Percentiles rank a stretch among this genome's conserved stretches.
phyloP scores from a whole-genome alignment of 2,113 vertebrate species.

The Hypomesus transpacificus region DNA sequence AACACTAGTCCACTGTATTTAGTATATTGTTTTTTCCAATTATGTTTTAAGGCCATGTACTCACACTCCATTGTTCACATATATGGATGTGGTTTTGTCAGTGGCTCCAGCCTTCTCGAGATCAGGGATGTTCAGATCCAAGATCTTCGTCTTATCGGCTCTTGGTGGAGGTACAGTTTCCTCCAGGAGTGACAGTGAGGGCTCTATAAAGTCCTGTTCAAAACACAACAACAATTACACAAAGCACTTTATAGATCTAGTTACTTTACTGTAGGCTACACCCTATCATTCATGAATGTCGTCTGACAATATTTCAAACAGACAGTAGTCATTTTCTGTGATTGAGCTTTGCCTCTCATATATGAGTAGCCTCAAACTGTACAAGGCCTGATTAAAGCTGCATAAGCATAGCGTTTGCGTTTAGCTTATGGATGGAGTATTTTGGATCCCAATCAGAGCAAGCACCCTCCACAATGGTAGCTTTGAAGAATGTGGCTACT shows the following conservation, averaged over 20 bases:
- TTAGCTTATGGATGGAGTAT: background rate
- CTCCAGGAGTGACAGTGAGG: conserved; percentile 31
- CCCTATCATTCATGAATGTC: background rate
- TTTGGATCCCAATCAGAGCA: background rate
- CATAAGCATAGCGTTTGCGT: background rate
- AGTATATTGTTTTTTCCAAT: too few relatives aligned
- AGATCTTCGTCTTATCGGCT: conserved; percentile 12
- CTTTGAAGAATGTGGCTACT: background rate
- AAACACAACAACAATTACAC: conserved; percentile 6
- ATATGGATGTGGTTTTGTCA: conserved; percentile 13
- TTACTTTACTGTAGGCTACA: background rate
- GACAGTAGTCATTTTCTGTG: too few relatives aligned
- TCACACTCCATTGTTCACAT: conserved; percentile 50
- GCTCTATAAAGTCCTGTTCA: conserved; percentile 48
- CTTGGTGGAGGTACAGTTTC: background rate
- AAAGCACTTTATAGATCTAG: background rate
- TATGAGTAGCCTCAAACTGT: background rate
- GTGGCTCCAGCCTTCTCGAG: conserved; percentile 18
- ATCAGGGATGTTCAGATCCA: conserved; percentile 42
- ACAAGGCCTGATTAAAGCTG: background rate
- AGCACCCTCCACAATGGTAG: background rate
- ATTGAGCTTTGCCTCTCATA: background rate
- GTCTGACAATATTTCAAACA: background rate
- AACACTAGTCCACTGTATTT: background rate
- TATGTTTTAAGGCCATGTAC: conserved; percentile 11